Conservation (phyloP, 2,888 invertebrate genomes). For the Hipparchia semele region DNA sequence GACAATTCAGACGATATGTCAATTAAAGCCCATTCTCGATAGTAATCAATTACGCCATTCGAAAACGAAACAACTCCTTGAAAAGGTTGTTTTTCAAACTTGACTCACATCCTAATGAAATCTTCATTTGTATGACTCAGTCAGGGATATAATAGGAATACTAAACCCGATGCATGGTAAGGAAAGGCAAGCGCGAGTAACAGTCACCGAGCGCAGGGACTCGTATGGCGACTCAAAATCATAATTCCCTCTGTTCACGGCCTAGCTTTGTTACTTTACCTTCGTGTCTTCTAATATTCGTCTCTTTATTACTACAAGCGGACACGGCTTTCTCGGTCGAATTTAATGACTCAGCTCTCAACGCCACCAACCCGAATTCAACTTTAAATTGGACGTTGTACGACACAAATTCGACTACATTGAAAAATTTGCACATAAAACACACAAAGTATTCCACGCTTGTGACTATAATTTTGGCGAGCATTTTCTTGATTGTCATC, state of each 20-base stretch:
- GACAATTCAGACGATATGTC: conserved; percentile 72
- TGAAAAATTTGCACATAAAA: conserved; percentile 60
- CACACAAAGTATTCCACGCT: conserved; percentile 73
- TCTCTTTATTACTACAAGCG: conserved; percentile 64
- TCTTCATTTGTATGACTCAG: conserved; percentile 30
- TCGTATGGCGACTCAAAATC: conserved; percentile 81
- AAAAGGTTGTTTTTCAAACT: conserved; percentile 73
- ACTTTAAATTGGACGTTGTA: conserved; percentile 65
- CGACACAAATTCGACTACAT: conserved; percentile 59
- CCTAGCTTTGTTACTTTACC: conserved; percentile 82
- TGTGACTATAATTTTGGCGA: conserved; percentile 86
- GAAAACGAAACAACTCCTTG: conserved; percentile 66
- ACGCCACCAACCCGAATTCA: conserved; percentile 59
- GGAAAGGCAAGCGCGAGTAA: conserved; percentile 63
- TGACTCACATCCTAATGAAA: conserved; percentile 53
- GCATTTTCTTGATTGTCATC: conserved; percentile 89
- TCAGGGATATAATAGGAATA: conserved; percentile 42
- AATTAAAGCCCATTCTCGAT: conserved; percentile 67
- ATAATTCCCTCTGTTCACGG: conserved; percentile 73
- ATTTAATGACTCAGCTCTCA: conserved; percentile 56
- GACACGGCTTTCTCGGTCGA: conserved; percentile 61
- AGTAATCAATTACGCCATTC: conserved; percentile 66
- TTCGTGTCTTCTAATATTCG: conserved; percentile 79
- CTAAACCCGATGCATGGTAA: conserved; percentile 78
- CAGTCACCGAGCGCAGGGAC: conserved; percentile 72